A percentile compares a stretch with the other conserved stretches of the same genome.
These are phyloP conservation scores for Chloropsis hardwickii DNA, from an alignment of 2,113 vertebrate species.

Conservation along the genomic window DNA sequence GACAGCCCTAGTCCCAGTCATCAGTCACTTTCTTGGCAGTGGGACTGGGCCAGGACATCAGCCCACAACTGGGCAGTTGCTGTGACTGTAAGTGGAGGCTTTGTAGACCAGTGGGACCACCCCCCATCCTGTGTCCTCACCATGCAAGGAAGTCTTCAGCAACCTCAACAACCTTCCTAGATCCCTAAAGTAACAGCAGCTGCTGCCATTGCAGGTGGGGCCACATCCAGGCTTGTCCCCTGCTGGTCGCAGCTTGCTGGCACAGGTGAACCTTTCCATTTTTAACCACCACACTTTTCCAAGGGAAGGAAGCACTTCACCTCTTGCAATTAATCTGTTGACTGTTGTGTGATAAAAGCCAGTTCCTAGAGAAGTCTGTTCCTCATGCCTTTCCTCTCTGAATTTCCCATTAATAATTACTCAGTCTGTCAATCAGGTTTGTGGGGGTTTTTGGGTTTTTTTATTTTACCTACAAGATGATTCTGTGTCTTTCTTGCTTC, in stretches of 20 bases:
- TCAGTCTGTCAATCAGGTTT: background rate
- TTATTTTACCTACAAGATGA: background rate
- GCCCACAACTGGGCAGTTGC: background rate
- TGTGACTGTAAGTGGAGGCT: background rate
- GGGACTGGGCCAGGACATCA: background rate
- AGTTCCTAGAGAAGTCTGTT: background rate
- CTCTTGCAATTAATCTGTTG: background rate
- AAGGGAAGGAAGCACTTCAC: background rate
- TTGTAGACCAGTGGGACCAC: background rate
- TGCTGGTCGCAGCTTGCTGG: background rate
- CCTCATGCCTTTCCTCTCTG: background rate
- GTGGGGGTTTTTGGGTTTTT: rapidly evolving
- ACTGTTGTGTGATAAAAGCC: background rate
- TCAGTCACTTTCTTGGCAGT: background rate
- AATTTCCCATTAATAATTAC: background rate
- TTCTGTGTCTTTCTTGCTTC: background rate
- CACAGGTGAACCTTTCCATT: background rate
- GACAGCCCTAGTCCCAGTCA: background rate
- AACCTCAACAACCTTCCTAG: background rate
- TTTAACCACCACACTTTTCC: background rate
- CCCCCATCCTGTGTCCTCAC: background rate
- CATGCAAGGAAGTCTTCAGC: background rate
- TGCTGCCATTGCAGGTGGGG: background rate
- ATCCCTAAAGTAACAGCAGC: background rate
- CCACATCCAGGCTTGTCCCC: background rate